A percentile compares a stretch with the other conserved stretches of the same genome.
Evolutionary conservation across 2,888 invertebrate genomes (phyloP).

Genomic region (Eupithecia centaureata): DNA sequence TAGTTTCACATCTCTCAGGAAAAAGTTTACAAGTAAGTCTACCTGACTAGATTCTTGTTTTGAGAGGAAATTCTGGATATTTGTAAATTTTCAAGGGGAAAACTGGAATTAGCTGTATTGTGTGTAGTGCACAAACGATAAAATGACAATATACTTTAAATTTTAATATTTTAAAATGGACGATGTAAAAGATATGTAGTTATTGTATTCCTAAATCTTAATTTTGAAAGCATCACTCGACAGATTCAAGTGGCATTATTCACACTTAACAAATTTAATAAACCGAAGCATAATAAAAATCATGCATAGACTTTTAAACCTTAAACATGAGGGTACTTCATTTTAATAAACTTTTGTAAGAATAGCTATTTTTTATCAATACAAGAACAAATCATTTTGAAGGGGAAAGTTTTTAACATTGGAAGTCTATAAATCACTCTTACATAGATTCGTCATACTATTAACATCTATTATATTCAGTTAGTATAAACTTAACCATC

Average conservation of each 20-base stretch:
- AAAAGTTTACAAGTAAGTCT: too few relatives aligned
- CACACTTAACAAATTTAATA: conserved; percentile 34
- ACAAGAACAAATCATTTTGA: conserved; percentile 36
- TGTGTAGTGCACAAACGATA: not conserved
- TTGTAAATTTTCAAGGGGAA: too few relatives aligned
- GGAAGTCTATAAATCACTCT: conserved; percentile 64
- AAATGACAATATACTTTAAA: not conserved
- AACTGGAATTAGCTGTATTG: too few relatives aligned
- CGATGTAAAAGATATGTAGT: not conserved
- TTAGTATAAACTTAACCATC: conserved; percentile 52
- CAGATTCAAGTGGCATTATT: conserved; percentile 27
- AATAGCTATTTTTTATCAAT: conserved; percentile 69
- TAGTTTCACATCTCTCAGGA: too few relatives aligned
- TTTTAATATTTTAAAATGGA: not conserved
- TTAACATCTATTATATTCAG: conserved; percentile 70
- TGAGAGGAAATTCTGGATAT: too few relatives aligned
- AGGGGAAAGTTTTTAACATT: conserved; percentile 38
- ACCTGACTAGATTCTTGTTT: too few relatives aligned
- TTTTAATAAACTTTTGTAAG: conserved; percentile 60
- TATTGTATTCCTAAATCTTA: not conserved
- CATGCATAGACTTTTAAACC: conserved; percentile 46
- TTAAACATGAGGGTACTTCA: conserved; percentile 72
- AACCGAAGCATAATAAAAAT: conserved; percentile 34
- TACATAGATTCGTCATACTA: conserved; percentile 72
- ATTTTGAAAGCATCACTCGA: conserved; percentile 6